Evolutionary conservation across 1,140 invertebrate species (phyloP), one percentile per base, ranked within the genome.

Genomic region (Trichonephila inaurata): DNA sequence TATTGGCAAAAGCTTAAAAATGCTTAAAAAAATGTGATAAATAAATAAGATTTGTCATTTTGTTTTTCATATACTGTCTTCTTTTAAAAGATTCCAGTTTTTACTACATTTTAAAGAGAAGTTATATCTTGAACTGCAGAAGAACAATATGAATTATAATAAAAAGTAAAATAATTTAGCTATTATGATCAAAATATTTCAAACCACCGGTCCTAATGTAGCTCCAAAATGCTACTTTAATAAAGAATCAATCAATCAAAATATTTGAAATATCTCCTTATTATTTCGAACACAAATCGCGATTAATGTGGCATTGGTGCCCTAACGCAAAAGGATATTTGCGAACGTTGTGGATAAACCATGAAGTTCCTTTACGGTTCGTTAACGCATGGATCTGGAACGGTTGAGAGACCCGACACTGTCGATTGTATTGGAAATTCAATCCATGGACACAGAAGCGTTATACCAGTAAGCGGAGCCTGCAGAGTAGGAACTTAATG

Each of bases 371-470:
- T 14, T 88, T 24, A 72, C 66, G 88, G 88, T 89, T 89, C 88
- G 88, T 89, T 89, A 89, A 51, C 64, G 66, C 40, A 33, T 72
- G 66, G 58, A 89, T 89, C 64, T 77, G 72, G 51, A 89, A 89
- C 64, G 88, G 88, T 51, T 44, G 62, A 88, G 16, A 33, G 60
- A 19, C 33, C 62, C 66, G 8, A 0, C 18, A 19, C 33, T 1
- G 85, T 87, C 88, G 88, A 89, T 89, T 60, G 40, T 77, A 89
- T 89, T 60, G 88, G 69, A 89, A 51, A 89, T 72, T 64, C 66
- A 58, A 77, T 72, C 51, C n/a, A 58, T 19, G 62, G 62, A 21
- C 21, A 19, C 18, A 64, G 18, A 6, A 77, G 33, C 12, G 72
- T 33, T 40, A 24, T 18, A 28, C 14, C 28, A 7, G 72, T 77